Percentiles rank a stretch among this genome's conserved stretches.
Evolutionary conservation across 2,888 invertebrate genomes (phyloP).

Genomic region (Rhogogaster chlorosoma): DNA sequence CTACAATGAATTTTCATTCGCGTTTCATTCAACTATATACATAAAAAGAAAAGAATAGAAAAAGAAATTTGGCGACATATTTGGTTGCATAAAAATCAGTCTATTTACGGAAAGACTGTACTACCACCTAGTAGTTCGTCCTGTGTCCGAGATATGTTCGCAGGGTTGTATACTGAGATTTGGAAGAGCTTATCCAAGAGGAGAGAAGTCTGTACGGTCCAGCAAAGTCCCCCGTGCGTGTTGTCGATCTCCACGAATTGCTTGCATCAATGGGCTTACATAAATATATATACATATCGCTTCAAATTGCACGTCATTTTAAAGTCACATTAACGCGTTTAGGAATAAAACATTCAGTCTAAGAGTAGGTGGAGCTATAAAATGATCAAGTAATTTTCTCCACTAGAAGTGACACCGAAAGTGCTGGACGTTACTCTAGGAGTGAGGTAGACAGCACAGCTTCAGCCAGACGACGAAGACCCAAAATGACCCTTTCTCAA

Average conservation of each 20-base stretch:
- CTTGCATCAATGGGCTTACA: constrained; percentile 20
- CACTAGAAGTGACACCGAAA: constrained; percentile 84
- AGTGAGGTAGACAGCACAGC: constrained; percentile 72
- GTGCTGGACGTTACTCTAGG: constrained; percentile 79
- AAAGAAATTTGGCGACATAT: background rate
- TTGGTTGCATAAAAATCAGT: background rate
- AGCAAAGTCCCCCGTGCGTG: background rate
- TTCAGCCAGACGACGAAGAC: constrained; percentile 65
- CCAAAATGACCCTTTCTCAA: constrained; percentile 73
- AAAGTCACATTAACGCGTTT: background rate
- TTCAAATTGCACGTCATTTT: constrained; percentile 21
- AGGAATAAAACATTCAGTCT: background rate
- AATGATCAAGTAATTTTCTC: constrained; percentile 18
- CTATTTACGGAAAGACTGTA: background rate
- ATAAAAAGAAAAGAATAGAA: background rate
- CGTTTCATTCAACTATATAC: background rate
- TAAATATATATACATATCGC: constrained; percentile 3
- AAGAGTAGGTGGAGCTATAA: background rate
- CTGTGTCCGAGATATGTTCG: constrained; percentile 17
- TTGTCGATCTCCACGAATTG: background rate
- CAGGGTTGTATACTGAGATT: background rate
- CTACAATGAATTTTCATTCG: background rate
- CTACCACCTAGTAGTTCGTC: constrained; percentile 3
- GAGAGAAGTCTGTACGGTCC: background rate
- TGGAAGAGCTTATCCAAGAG: constrained; percentile 10